Percentiles rank a stretch among this genome's conserved stretches.
These are phyloP conservation scores for Ennomos erosarius DNA, from an alignment of 2,888 invertebrate species.

Conservation along the genomic window DNA sequence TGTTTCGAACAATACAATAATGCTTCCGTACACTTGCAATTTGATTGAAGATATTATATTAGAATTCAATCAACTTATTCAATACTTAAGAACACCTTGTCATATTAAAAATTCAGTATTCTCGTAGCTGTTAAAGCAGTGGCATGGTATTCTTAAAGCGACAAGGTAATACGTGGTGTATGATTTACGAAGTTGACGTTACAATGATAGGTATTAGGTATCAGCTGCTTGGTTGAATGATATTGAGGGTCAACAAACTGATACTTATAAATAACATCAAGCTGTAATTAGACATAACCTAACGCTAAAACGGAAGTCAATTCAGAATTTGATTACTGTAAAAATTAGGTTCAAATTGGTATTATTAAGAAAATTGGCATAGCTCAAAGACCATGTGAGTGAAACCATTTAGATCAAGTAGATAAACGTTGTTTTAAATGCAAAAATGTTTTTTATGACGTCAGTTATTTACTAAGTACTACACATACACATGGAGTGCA, in stretches of 20 bases:
- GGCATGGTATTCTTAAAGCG: background rate
- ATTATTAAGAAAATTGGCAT: slow-evolving; percentile 22
- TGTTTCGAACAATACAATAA: slow-evolving; percentile 22
- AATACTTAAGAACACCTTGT: background rate
- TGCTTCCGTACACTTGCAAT: slow-evolving; percentile 27
- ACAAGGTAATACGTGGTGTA: slow-evolving; percentile 3
- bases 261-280: slow-evolving; percentile 15
- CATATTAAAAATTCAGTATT: slow-evolving; percentile 1
- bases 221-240: slow-evolving; percentile 12
- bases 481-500: too few relatives aligned
- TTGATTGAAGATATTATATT: slow-evolving; percentile 31
- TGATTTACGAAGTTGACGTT: slow-evolving; percentile 11
- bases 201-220: slow-evolving; percentile 21
- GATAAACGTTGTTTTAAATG: background rate
- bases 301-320: slow-evolving; percentile 17
- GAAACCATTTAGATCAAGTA: slow-evolving; percentile 14
- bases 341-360: slow-evolving; percentile 18
- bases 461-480: too few relatives aligned
- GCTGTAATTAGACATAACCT: slow-evolving; percentile 9
- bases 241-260: slow-evolving; percentile 30
- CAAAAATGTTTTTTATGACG: too few relatives aligned
- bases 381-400: slow-evolving; percentile 20
- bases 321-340: slow-evolving; percentile 21
- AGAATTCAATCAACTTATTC: slow-evolving; percentile 14
- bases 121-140: background rate